Percentiles rank a stretch among this genome's conserved stretches.
phyloP scores from a whole-genome alignment of 1,140 invertebrate genomes.

The Aphelenchoides avenae region DNA sequence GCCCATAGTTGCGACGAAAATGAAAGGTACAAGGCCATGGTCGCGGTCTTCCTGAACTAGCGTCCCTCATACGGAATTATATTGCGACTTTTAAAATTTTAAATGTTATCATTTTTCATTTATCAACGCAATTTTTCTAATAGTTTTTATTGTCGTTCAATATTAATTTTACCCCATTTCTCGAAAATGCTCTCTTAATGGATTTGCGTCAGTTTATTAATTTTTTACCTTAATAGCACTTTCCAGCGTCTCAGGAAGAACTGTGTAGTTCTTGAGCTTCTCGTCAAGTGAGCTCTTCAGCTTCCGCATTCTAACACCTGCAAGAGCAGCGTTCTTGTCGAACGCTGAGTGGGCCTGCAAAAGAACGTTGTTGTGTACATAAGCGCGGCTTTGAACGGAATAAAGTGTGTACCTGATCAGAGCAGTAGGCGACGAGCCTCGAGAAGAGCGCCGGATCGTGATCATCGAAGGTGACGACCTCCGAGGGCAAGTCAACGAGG shows the following conservation, averaged over 20 bases:
- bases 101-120: too few species aligned
- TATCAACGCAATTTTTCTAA: too few species aligned
- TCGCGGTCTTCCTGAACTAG: conserved; percentile 68
- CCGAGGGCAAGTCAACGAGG: too few species aligned
- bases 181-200: too few species aligned
- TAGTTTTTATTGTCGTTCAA: too few species aligned
- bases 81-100: too few species aligned
- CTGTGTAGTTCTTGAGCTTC: conserved; percentile 38
- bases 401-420: conserved; percentile 73
- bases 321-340: conserved; percentile 81
- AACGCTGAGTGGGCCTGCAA: conserved; percentile 80
- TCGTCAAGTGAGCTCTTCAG: conserved; percentile 47
- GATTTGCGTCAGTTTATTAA: too few species aligned
- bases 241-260: conserved; percentile 37
- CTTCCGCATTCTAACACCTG: conserved; percentile 62
- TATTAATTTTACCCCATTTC: too few species aligned
- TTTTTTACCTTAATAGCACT: conserved; percentile 47
- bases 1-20: conserved; percentile 66
- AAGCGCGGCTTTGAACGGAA: too few species aligned
- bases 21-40: conserved; percentile 65
- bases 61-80: too few species aligned
- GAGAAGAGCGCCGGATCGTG: conserved; percentile 68
- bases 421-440: conserved; percentile 79
- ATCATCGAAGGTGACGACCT: conserved; percentile 64
- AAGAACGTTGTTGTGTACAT: conserved; percentile 20